These are phyloP conservation scores for Leptopilina drosophilae DNA, from an alignment of 2,888 invertebrate species.

Conservation along the genomic window DNA sequence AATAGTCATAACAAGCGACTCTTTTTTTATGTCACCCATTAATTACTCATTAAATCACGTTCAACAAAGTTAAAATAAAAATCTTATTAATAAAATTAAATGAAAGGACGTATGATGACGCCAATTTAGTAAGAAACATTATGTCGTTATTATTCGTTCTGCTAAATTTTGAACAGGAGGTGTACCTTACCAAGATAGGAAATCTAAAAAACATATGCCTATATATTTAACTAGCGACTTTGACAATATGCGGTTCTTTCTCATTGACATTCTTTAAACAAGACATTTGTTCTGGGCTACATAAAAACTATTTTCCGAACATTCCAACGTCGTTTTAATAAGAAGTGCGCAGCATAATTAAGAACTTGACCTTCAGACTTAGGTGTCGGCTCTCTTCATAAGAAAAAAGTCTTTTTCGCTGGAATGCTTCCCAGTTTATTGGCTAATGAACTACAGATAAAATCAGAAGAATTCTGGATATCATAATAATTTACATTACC, in stretches of 20 bases:
- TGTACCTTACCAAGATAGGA: slow-evolving; percentile 24
- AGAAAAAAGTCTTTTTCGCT: slow-evolving; percentile 28
- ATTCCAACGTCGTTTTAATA: slow-evolving; percentile 34
- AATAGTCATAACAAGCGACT: too few species aligned
- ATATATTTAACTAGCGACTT: slow-evolving; percentile 27
- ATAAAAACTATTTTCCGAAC: slow-evolving; percentile 15
- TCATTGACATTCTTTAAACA: slow-evolving; percentile 34
- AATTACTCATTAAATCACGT: too few species aligned
- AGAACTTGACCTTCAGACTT: slow-evolving; percentile 36
- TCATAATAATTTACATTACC: slow-evolving; percentile 33
- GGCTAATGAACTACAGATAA: slow-evolving; percentile 38
- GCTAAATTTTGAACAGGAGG: slow-evolving; percentile 5
- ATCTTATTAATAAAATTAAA: too few species aligned
- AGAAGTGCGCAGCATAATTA: slow-evolving; percentile 38
- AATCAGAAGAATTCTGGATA: slow-evolving; percentile 30
- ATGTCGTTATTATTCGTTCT: neutral
- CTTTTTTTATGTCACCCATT: too few species aligned
- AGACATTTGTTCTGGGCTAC: slow-evolving; percentile 14
- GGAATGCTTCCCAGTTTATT: slow-evolving; percentile 21
- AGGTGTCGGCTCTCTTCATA: slow-evolving; percentile 30
- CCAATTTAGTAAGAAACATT: too few species aligned
- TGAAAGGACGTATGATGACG: too few species aligned
- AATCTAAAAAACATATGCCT: slow-evolving; percentile 13
- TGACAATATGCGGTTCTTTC: slow-evolving; percentile 18
- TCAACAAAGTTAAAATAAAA: too few species aligned